phyloP scores from a whole-genome alignment of 23 tunicate genomes.

The Trididemnum clinides region DNA sequence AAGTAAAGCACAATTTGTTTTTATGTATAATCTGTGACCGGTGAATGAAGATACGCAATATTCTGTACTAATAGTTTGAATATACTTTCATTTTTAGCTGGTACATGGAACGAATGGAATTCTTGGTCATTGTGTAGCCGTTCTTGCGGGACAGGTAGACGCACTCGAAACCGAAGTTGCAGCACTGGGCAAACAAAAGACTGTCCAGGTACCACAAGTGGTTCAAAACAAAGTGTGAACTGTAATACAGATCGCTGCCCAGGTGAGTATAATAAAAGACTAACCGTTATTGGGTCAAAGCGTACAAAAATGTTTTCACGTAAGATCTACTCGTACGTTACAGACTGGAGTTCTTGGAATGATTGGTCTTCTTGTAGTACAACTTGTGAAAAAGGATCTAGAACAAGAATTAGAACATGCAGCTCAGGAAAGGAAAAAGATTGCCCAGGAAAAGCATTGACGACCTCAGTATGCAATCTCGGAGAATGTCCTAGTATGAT shows the following conservation, averaged over 20 bases:
- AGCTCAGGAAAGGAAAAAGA: neutral
- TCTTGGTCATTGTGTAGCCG: neutral
- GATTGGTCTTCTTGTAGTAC: neutral
- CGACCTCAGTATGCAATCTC: neutral
- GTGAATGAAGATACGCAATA: neutral
- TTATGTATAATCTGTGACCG: no score
- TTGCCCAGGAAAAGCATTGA: neutral
- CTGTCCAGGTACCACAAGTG: neutral
- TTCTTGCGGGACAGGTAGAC: neutral
- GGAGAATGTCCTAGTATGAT: neutral
- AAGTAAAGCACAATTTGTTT: neutral
- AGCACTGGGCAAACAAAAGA: neutral
- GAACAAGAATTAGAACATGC: neutral
- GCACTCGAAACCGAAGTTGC: neutral
- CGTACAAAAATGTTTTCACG: no score
- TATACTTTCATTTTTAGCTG: neutral
- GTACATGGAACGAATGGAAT: neutral
- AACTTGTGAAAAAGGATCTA: conserved; percentile 1
- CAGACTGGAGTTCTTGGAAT: conserved; percentile 16
- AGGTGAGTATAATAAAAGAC: no score
- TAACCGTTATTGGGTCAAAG: no score
- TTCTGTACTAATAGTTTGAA: neutral
- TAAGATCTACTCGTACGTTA: no score
- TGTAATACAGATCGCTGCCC: neutral
- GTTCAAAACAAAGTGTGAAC: neutral